Evolutionary conservation across 1,140 invertebrate genomes (phyloP), one percentile per base, ranked within the genome.

Genomic region (Andrena cerasifolii): DNA sequence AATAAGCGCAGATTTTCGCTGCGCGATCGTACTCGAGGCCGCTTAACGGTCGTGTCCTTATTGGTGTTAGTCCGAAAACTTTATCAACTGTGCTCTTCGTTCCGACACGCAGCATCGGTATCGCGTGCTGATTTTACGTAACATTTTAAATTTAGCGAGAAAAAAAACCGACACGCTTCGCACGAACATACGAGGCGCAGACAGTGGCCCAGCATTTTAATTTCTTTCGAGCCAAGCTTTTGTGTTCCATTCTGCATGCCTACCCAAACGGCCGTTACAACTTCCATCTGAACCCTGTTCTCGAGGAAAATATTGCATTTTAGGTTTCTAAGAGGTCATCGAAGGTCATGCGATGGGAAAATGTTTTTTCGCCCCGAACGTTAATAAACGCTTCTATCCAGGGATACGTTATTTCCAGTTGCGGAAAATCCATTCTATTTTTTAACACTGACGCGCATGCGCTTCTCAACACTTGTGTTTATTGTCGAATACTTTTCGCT

Each of bases 341-440:
- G 14, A 56, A 56, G 3, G 18, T 56, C n/a, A 24, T 49, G 31
- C 3, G 10, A 68, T 4, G 73, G 65, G 65, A 76, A 76, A 68
- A 68, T 68, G 33, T 76, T 68, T 59, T n/a, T 54, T 68, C 65
- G 65, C 68, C 73, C 73, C 73, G 65, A 56, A 59, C 18, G 31
- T 68, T 76, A 18, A 36, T 26, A 75, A 31, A 8, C 8, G 47
- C 62, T 58, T 45, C 5, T 33, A 51, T 51, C 24, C 5, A 2
- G n/a, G n/a, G 59, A 24, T 36, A 54, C 33, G 36, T 3, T 40
- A n/a, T n/a, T n/a, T n/a, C n/a, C n/a, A n/a, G n/a, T n/a, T n/a
- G n/a, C n/a, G n/a, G 8, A 24, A 18, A 31, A n/a, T 14, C 7
- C 16, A 36, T 68, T 54, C 31, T n/a, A n/a, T n/a, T 36, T 26